Base-by-base conservation (phyloP, 2,888 invertebrate species). In the Tachina fera region DNA sequence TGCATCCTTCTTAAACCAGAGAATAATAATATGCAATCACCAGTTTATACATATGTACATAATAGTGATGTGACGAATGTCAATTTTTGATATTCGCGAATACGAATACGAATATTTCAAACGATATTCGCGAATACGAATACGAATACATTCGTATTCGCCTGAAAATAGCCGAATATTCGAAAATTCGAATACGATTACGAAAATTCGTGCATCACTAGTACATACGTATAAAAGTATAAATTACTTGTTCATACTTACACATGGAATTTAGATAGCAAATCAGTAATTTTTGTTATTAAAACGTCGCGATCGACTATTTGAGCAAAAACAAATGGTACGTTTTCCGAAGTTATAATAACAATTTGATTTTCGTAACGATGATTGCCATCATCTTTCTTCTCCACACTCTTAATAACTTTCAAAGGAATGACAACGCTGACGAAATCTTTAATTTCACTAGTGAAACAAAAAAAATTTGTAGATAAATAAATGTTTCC, bases 391-490 rank as follows among this genome's bases (percentile, higher is more conserved):
- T 93, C 93, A 43, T 92, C 92, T 80, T 93, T 93, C 79, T 92
- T 93, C 78, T 93, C 93, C 22, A 92, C 93, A 71, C 92, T 92
- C 91, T 95, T 94, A 9, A 98, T 96, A 89, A 97, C 97, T 86
- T 97, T 94, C 70, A 98, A 93, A 0, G 98, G 98, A 90, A 98
- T 96, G 0, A 98, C 97, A n/a, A 99, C 93, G 86, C 96, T 96
- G 11, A 98, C 97, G 90, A 97, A 94, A 82, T 90, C 91, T 93
- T 94, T 94, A 91, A 98, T 98, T 94, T 97, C 95, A 93, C 99
- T 99, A 91, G 97, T 97, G 92, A 99, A 99, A 92, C 99, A 99
- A 89, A 99, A 95, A 92, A 98, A 99, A 93, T 97, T 98, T 90
- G 97, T 96, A 0, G 99, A 99, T 68, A 99, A 93, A 92, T 96